A percentile compares a stretch with the other conserved stretches of the same genome.
phyloP scores from a whole-genome alignment of 2,888 invertebrate species.

The Erpobdella octoculata region DNA sequence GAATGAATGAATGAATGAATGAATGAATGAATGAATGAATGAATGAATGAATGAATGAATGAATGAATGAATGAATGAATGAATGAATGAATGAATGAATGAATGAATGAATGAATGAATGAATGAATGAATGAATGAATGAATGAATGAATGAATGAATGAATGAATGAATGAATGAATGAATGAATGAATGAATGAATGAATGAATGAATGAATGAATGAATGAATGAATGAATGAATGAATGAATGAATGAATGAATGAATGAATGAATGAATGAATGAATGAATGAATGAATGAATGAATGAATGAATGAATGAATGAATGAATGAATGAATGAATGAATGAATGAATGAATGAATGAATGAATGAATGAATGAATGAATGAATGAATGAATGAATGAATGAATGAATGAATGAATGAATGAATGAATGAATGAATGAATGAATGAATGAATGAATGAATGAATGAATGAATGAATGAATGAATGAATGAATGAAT shows the following conservation, averaged over 20 bases:
- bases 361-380: conserved; percentile 17
- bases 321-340: conserved; percentile 17
- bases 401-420: conserved; percentile 22
- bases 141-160: conserved; percentile 18
- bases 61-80: background rate
- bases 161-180: background rate
- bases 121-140: conserved; percentile 32
- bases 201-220: background rate
- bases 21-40: background rate
- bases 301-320: conserved; percentile 16
- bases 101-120: conserved; percentile 16
- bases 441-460: conserved; percentile 16
- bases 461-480: conserved; percentile 16
- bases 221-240: background rate
- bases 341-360: conserved; percentile 22
- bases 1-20: background rate
- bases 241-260: background rate
- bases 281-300: background rate
- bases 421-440: conserved; percentile 19
- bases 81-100: conserved; percentile 9
- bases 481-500: conserved; percentile 11
- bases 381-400: conserved; percentile 24
- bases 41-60: background rate
- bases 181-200: background rate
- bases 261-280: background rate